Base-by-base conservation (phyloP, 1,140 invertebrate genomes). In the Drosophila nikananu region DNA sequence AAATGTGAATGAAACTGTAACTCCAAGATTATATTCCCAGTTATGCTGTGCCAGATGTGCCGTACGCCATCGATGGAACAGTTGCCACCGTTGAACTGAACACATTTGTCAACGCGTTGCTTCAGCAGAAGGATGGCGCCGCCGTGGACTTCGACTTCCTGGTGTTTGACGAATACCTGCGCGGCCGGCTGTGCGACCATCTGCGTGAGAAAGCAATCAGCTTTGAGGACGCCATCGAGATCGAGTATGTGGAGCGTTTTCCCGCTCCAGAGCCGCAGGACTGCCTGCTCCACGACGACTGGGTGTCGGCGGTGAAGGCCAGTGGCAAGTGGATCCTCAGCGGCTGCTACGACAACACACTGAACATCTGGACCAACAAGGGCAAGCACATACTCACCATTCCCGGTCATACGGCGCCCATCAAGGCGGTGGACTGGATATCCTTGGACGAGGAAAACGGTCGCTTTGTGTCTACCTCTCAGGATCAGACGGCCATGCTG, bases 291-390 rank as follows among this genome's bases (percentile, higher is more conserved):
- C 98, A 99, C 93, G 97, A 99, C 94, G 98, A 99, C 93, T 99
- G 98, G 98, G 97, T 99, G 13, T 96, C 97, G 54, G 96, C 97
- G 41, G 96, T 98, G 25, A 95, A 97, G 76, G 95, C 95, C 57
- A 93, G 94, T 67, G 95, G 95, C 27, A 96, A 96, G 94, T 98
- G 97, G 96, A 97, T 99, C 72, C 90, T 99, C 12, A 97, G 97
- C 62, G 98, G 98, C n/a, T 97, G 97, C 93, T 99, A 99, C 94
- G 98, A 99, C 92, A 97, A 97, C 92, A 97, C 97, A 42, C 89
- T 99, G 19, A 97, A 98, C 80, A 95, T 99, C 62, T 99, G 98
- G 98, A 97, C 95, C 17, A 94, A 94, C 8, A 96, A 97, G 94
- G 98, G 98, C 17, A 96, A 97, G 81, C 96, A 97, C 87, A 95